Percentiles rank a stretch among this genome's conserved stretches.
These are phyloP conservation scores for Periophthalmodon schlosseri DNA, from an alignment of 2,113 vertebrate genomes.

Conservation along the genomic window DNA sequence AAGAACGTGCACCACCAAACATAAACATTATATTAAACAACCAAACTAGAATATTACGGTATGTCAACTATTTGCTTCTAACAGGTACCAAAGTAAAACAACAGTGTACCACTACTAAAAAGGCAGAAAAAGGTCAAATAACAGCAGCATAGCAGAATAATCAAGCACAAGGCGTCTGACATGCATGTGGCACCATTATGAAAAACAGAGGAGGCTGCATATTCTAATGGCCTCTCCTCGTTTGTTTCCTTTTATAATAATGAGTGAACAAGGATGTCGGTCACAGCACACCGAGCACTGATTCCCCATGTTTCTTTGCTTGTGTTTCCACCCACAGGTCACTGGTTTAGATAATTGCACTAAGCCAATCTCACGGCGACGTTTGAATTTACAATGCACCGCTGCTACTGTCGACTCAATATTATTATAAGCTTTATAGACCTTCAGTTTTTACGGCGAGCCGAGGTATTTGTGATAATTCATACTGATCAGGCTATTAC, in stretches of 20 bases:
- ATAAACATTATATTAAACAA: too few relatives aligned
- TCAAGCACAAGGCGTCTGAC: constrained; percentile 42
- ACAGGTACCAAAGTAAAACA: constrained; percentile 32
- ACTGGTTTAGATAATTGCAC: constrained; percentile 67
- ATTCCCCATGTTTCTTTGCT: constrained; percentile 36
- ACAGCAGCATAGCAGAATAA: constrained; percentile 54
- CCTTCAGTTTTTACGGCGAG: neutral
- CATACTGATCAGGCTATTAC: constrained; percentile 4
- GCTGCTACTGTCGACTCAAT: neutral
- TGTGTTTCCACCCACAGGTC: constrained; percentile 56
- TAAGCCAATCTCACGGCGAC: constrained; percentile 41
- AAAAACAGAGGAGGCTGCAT: constrained; percentile 4
- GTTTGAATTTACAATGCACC: constrained; percentile 16
- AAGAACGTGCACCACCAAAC: neutral
- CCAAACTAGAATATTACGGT: too few relatives aligned
- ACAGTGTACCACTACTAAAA: constrained; percentile 20
- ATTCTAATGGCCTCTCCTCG: constrained; percentile 41
- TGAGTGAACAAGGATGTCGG: constrained; percentile 22
- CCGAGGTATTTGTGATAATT: constrained; percentile 18
- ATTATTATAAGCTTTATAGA: neutral
- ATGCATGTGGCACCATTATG: constrained; percentile 34
- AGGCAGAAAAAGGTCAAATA: constrained; percentile 40
- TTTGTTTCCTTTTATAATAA: constrained; percentile 39
- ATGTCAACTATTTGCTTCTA: neutral
- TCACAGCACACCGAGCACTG: constrained; percentile 16